Evolutionary conservation across 2,888 invertebrate genomes (phyloP).

Genomic region (Sminthurides aquaticus): DNA sequence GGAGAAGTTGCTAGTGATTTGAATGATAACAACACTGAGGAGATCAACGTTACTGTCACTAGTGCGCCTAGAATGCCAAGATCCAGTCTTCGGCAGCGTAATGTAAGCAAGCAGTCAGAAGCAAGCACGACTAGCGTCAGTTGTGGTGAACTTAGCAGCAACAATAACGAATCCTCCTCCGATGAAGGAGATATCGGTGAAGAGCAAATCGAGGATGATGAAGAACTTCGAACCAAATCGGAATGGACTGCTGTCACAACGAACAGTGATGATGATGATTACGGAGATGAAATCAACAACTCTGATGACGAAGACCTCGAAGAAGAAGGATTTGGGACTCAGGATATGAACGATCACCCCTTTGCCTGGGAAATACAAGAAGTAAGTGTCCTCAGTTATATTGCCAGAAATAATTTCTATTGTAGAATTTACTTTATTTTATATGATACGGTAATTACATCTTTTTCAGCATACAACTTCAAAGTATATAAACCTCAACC

Average conservation of each 20-base stretch:
- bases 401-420: not conserved
- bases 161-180: slow-evolving; percentile 37
- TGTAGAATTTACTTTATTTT: not conserved
- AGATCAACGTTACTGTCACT: too few species aligned
- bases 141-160: slow-evolving; percentile 41
- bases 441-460: not conserved
- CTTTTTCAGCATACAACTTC: slow-evolving; percentile 54
- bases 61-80: not conserved
- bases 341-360: slow-evolving; percentile 50
- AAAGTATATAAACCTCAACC: slow-evolving; percentile 56
- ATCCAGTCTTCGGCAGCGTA: slow-evolving; percentile 37
- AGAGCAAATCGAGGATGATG: slow-evolving; percentile 31
- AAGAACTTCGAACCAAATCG: slow-evolving; percentile 46
- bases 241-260: slow-evolving; percentile 85
- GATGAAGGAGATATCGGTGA: slow-evolving; percentile 35
- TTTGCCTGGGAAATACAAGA: slow-evolving; percentile 60
- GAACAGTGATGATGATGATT: slow-evolving; percentile 57
- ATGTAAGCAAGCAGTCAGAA: slow-evolving; percentile 39
- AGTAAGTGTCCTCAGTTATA: slow-evolving; percentile 46
- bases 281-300: slow-evolving; percentile 64
- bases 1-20: not conserved
- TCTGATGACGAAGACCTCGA: slow-evolving; percentile 60
- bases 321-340: slow-evolving; percentile 47
- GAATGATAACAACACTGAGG: not conserved
- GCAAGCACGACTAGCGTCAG: slow-evolving; percentile 39